Percentiles rank a stretch among this genome's conserved stretches.
Evolutionary conservation across 2,888 invertebrate species (phyloP).

Genomic region (Sialis lutaria): DNA sequence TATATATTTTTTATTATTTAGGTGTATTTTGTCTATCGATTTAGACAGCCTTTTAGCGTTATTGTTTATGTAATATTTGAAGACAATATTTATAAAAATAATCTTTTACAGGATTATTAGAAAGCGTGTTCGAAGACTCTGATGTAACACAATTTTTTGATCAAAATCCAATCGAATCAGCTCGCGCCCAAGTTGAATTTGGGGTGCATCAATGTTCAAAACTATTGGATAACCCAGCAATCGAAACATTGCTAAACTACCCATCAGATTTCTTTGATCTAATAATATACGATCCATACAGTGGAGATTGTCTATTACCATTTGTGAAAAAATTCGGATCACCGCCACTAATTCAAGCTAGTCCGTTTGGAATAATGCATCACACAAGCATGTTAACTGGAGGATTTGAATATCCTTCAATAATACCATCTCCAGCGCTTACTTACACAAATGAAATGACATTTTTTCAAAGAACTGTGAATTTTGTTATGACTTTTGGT

Average conservation of each 20-base stretch:
- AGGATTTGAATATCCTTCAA: slow-evolving; percentile 2
- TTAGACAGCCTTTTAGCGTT: no score
- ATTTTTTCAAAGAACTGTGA: slow-evolving; percentile 5
- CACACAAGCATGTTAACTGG: not conserved
- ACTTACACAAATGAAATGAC: slow-evolving; percentile 5
- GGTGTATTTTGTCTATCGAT: no score
- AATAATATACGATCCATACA: not conserved
- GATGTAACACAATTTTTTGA: no score
- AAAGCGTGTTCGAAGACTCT: no score
- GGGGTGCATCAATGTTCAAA: not conserved
- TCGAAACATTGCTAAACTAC: not conserved
- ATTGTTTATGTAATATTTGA: no score
- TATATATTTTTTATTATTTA: no score
- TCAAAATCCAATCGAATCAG: not conserved
- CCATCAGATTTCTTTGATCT: slow-evolving; percentile 2
- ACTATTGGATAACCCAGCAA: not conserved
- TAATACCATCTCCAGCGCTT: slow-evolving; percentile 1
- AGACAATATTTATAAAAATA: no score
- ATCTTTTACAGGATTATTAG: no score
- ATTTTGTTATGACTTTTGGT: slow-evolving; percentile 1
- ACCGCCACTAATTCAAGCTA: slow-evolving; percentile 1
- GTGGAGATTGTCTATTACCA: slow-evolving; percentile 2
- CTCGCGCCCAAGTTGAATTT: not conserved
- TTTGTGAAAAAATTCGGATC: slow-evolving; percentile 1
- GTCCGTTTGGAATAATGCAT: slow-evolving; percentile 1